Base-by-base conservation (phyloP, 1,140 invertebrate genomes). In the Pseudomyrmex gracilis region DNA sequence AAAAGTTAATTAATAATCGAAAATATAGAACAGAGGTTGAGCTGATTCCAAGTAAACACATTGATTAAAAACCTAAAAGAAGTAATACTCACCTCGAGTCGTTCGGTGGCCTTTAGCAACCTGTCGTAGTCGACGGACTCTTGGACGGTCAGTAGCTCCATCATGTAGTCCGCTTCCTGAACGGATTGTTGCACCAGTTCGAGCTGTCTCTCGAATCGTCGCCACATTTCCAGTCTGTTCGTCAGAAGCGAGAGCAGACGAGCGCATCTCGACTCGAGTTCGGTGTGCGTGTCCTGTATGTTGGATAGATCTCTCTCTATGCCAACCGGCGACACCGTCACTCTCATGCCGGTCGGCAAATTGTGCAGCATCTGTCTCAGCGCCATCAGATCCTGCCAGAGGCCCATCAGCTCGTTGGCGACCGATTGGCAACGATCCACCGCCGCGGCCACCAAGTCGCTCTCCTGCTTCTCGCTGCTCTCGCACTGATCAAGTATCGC, bases 91-190 rank as follows among this genome's bases (percentile, higher is more conserved):
- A 97, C 97, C 96, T 97, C 97, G 74, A 97, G 93, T 90, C 97
- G 94, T 91, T 97, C 97, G 0, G 97, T 97, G 49, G 97, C 97
- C 89, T 97, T 97, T n/a, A 96, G 93, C 60, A 98, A 92, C 45
- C 97, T 95, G 70, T 97, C 97, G 85, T 97, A 97, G 93, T 98
- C 97, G 1, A 98, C 96, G 55, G 96, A 96, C 13, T 97, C 97
- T 90, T 97, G 97, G 0, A 98, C 96, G 1, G 96, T 97, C 2
- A 98, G 94, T 13, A 98, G 92, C 88, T 98, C 97, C 94, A 97
- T 97, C 97, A 97, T 97, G 88, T 97, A 98, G 91, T 97, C 97
- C 0, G 97, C 97, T 86, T 98, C 97, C 76, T 97, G 95, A 0
- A 97, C 96, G 0, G 97, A 97, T 49, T 97, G 96, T 68, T 97